These are phyloP conservation scores for Melanocharis versteri DNA, from an alignment of 2,113 vertebrate species.

Conservation along the genomic window DNA sequence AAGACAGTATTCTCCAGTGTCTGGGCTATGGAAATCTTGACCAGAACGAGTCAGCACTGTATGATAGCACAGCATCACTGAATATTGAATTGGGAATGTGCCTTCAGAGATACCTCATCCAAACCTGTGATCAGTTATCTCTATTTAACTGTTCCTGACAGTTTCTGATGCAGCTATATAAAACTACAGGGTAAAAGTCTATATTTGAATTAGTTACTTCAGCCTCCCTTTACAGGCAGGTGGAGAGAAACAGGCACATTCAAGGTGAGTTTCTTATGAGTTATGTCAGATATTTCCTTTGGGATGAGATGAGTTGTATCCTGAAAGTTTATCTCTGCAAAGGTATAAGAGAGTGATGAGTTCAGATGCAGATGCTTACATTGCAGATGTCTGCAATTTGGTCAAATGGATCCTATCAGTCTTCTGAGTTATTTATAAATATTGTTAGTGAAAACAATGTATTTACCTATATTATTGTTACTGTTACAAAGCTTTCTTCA, in stretches of 20 bases:
- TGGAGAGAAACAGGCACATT: background rate
- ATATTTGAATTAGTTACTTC: background rate
- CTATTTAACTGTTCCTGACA: background rate
- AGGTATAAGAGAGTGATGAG: background rate
- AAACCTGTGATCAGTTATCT: background rate
- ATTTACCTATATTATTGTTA: background rate
- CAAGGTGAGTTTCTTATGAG: background rate
- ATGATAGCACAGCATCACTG: background rate
- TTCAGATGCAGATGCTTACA: background rate
- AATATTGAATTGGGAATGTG: background rate
- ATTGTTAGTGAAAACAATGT: background rate
- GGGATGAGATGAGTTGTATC: background rate
- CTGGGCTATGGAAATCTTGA: background rate
- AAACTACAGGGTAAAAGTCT: background rate
- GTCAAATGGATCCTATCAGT: background rate
- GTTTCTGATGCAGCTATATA: background rate
- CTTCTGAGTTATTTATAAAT: background rate
- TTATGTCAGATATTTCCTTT: background rate
- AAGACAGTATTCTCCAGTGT: conserved; percentile 6
- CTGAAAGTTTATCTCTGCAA: background rate
- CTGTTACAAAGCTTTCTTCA: background rate
- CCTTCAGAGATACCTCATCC: conserved; percentile 1
- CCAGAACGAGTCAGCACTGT: background rate
- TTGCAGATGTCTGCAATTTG: background rate
- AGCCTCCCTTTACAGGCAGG: background rate